Percentiles rank a stretch among this genome's conserved stretches.
These are phyloP conservation scores for Oligia strigilis DNA, from an alignment of 2,888 invertebrate genomes.

Conservation along the genomic window DNA sequence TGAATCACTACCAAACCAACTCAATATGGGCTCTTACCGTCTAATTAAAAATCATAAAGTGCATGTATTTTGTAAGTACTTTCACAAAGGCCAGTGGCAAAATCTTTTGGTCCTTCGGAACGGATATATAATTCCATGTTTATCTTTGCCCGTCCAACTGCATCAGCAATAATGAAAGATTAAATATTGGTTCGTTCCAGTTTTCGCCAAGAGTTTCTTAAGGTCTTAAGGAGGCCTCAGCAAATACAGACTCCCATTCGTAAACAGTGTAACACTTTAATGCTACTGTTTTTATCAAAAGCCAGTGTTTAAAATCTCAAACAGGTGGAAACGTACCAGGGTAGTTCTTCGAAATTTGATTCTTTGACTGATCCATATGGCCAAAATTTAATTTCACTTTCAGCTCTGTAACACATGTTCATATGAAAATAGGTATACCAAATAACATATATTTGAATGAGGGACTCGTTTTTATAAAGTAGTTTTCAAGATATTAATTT, in stretches of 20 bases:
- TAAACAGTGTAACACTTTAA: conserved; percentile 37
- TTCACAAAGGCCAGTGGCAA: conserved; percentile 6
- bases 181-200: conserved; percentile 45
- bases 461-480: too few species aligned
- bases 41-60: conserved; percentile 16
- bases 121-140: conserved; percentile 26
- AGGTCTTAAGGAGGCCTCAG: conserved; percentile 8
- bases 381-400: too few species aligned
- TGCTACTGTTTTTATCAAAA: conserved; percentile 35
- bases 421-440: too few species aligned
- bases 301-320: conserved; percentile 28
- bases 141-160: conserved; percentile 22
- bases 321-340: conserved; percentile 41
- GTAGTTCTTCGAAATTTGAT: too few species aligned
- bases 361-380: too few species aligned
- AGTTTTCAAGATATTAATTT: too few species aligned
- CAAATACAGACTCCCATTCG: conserved; percentile 15
- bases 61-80: not conserved
- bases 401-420: too few species aligned
- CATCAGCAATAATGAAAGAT: conserved; percentile 33
- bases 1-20: not conserved
- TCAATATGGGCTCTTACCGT: not conserved
- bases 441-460: too few species aligned
- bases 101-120: conserved; percentile 23
- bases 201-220: conserved; percentile 26